Evolutionary conservation across 2,888 invertebrate species (phyloP).

Genomic region (Drepanosiphum platanoidis): DNA sequence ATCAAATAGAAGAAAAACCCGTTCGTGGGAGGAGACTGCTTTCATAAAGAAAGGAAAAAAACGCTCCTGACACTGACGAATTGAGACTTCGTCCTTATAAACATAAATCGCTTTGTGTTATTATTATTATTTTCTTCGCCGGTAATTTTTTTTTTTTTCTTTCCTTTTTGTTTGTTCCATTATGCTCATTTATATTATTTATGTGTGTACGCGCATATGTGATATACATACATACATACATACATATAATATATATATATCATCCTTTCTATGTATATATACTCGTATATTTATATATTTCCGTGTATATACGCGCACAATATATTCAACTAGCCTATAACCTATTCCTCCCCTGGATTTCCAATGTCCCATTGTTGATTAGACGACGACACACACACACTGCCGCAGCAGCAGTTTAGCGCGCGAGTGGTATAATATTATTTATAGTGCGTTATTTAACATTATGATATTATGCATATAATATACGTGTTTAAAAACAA

Average conservation of each 20-base stretch:
- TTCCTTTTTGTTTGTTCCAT: conserved; percentile 51
- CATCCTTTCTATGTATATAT: not conserved
- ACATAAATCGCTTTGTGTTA: conserved; percentile 61
- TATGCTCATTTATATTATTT: conserved; percentile 61
- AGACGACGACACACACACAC: not conserved
- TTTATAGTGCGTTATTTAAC: not conserved
- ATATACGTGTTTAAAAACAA: not conserved
- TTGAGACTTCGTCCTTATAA: conserved; percentile 58
- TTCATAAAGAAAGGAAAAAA: conserved; percentile 42
- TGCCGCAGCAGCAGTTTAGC: no score
- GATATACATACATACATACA: conserved; percentile 7
- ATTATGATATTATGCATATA: not conserved
- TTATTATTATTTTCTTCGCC: conserved; percentile 49
- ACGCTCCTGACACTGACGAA: conserved; percentile 60
- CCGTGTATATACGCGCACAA: not conserved
- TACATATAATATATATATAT: not conserved
- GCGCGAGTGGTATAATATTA: not conserved
- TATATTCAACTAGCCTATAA: conserved; percentile 36
- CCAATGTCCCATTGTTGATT: conserved; percentile 55
- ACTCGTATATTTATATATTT: not conserved
- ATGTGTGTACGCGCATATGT: conserved; percentile 12
- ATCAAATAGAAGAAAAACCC: conserved; percentile 62
- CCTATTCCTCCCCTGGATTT: conserved; percentile 46
- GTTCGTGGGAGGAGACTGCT: conserved; percentile 58
- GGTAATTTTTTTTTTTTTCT: conserved; percentile 19